These are phyloP conservation scores for Pyrrhura leucotis DNA, from an alignment of 2,797 vertebrate species.

Conservation along the genomic window DNA sequence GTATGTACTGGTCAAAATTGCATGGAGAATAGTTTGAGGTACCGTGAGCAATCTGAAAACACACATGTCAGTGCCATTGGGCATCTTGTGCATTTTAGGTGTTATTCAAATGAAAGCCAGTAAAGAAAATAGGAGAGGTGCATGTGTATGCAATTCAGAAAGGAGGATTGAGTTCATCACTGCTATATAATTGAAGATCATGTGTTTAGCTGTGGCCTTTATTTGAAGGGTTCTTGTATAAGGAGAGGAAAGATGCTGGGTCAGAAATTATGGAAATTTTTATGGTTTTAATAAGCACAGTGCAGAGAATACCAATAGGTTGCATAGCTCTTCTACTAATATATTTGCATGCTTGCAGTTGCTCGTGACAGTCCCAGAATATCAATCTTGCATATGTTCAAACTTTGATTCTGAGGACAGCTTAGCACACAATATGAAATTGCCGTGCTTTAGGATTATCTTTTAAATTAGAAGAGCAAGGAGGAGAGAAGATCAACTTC, in stretches of 20 bases:
- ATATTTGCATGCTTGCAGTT: background rate
- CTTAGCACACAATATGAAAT: background rate
- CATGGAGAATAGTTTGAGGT: background rate
- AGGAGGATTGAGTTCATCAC: background rate
- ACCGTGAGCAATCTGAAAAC: accelerated
- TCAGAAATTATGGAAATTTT: background rate
- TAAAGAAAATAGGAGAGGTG: background rate
- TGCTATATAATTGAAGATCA: background rate
- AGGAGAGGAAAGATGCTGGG: background rate
- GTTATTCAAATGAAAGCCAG: background rate
- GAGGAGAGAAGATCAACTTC: background rate
- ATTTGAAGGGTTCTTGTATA: background rate
- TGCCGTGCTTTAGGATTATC: background rate
- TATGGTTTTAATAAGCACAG: background rate
- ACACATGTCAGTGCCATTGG: background rate
- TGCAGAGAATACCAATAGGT: background rate
- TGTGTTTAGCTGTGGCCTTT: background rate
- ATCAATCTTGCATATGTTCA: background rate
- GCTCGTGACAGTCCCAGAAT: background rate
- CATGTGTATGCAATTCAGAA: background rate
- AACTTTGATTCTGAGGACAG: background rate
- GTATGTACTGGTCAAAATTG: background rate
- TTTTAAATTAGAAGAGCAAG: background rate
- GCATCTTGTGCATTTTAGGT: background rate
- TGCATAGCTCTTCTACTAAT: background rate